These are phyloP conservation scores for Panonychus citri DNA, from an alignment of 1,140 invertebrate genomes.

Conservation along the genomic window DNA sequence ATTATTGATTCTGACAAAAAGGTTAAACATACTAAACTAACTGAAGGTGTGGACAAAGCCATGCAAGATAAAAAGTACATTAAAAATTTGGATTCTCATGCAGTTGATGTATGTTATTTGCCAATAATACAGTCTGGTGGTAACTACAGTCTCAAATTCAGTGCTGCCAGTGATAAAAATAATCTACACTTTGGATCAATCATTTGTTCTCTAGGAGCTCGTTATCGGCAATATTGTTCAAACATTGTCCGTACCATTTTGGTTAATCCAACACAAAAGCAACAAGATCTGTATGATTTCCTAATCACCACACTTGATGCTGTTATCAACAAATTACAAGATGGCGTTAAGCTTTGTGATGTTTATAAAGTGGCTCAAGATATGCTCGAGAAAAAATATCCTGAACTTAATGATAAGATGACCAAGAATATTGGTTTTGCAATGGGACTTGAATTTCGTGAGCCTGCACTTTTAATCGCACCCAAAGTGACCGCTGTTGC, in stretches of 20 bases:
- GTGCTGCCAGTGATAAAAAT: constrained; percentile 76
- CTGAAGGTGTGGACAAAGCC: constrained; percentile 77
- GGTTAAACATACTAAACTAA: constrained; percentile 65
- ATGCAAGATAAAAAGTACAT: constrained; percentile 84
- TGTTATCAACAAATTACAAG: constrained; percentile 54
- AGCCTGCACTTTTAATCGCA: constrained; percentile 70
- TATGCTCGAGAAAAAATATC: constrained; percentile 65
- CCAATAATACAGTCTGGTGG: constrained; percentile 96
- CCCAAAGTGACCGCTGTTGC: constrained; percentile 58
- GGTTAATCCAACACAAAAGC: constrained; percentile 63
- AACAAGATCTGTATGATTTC: constrained; percentile 74
- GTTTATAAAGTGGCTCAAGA: constrained; percentile 65
- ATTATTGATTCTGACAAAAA: constrained; percentile 92
- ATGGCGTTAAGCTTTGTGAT: constrained; percentile 59
- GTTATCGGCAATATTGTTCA: constrained; percentile 95
- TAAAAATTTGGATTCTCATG: constrained; percentile 49
- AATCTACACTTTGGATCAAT: constrained; percentile 85
- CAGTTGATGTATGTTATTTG: constrained; percentile 91
- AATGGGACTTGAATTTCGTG: constrained; percentile 94
- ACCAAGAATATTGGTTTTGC: constrained; percentile 88
- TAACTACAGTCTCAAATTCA: constrained; percentile 90
- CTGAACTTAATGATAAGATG: constrained; percentile 62
- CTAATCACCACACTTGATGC: constrained; percentile 74
- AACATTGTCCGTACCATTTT: constrained; percentile 93
- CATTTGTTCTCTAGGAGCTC: constrained; percentile 71